These are phyloP conservation scores for Thinocorus orbignyianus DNA, from an alignment of 2,113 vertebrate genomes.

Conservation along the genomic window DNA sequence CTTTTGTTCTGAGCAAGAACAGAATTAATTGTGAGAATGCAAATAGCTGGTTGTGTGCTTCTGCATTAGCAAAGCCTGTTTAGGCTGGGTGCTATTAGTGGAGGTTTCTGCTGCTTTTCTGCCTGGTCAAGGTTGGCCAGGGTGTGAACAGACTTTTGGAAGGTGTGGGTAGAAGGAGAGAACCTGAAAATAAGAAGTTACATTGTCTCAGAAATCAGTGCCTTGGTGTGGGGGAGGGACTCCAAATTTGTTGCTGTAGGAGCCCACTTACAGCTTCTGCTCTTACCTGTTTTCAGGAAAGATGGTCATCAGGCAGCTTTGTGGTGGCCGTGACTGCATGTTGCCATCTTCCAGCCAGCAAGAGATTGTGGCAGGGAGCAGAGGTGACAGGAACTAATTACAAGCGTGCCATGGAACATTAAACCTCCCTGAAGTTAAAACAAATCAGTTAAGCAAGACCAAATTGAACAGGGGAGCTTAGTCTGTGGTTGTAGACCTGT, in stretches of 20 bases:
- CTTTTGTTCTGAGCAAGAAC: neutral
- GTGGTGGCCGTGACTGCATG: rapidly evolving
- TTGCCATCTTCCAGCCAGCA: neutral
- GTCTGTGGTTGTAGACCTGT: neutral
- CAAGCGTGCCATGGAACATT: neutral
- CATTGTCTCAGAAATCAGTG: neutral
- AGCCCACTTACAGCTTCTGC: neutral
- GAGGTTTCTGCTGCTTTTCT: neutral
- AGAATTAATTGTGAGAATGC: neutral
- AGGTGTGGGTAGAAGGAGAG: neutral
- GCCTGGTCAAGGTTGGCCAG: neutral
- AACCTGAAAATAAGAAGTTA: neutral
- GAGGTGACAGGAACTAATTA: neutral
- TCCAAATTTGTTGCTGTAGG: neutral
- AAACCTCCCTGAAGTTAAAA: neutral
- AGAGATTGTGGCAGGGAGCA: neutral
- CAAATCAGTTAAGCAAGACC: neutral
- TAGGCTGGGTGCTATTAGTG: neutral
- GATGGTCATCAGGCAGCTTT: neutral
- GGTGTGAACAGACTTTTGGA: neutral
- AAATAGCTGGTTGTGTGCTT: neutral
- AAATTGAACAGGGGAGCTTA: neutral
- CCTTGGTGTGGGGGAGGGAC: neutral
- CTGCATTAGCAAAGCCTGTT: neutral
- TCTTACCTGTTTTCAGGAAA: rapidly evolving